phyloP scores from a whole-genome alignment of 2,113 vertebrate species.

The Apodemus speciosus region DNA sequence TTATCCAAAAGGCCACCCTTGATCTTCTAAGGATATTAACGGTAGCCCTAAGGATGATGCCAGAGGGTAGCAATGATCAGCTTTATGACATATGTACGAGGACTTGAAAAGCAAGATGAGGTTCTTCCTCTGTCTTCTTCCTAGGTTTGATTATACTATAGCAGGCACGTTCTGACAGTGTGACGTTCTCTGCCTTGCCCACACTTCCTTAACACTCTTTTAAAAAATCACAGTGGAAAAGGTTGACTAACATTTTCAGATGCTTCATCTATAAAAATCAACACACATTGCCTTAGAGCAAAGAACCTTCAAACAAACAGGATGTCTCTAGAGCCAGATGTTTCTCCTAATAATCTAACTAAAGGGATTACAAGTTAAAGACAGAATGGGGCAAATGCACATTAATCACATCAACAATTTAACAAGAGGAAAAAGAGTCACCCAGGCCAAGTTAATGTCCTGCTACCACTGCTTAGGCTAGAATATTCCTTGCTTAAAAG shows the following conservation, averaged over 20 bases:
- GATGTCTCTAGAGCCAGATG: neutral
- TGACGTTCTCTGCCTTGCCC: neutral
- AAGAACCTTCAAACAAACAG: slow-evolving; percentile 13
- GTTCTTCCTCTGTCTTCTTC: slow-evolving; percentile 11
- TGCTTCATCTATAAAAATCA: slow-evolving; percentile 51
- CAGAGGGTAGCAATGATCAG: slow-evolving; percentile 1
- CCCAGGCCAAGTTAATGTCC: neutral
- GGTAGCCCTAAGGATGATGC: neutral
- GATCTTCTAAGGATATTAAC: neutral
- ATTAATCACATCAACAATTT: neutral
- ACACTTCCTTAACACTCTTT: neutral
- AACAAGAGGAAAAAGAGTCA: slow-evolving; percentile 6
- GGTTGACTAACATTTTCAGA: slow-evolving; percentile 12
- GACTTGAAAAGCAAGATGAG: slow-evolving; percentile 30
- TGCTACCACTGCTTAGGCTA: neutral
- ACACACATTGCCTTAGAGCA: neutral
- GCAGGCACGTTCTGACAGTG: neutral
- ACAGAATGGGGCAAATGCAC: neutral
- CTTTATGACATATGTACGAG: slow-evolving; percentile 40
- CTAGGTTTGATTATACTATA: neutral
- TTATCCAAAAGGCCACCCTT: neutral
- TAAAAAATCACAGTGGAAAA: slow-evolving; percentile 57
- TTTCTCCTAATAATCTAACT: slow-evolving; percentile 36
- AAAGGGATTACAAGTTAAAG: slow-evolving; percentile 40
- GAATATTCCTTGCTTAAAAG: neutral